These are phyloP conservation scores for Eutolmus rufibarbis DNA, from an alignment of 2,888 invertebrate species.

Conservation along the genomic window DNA sequence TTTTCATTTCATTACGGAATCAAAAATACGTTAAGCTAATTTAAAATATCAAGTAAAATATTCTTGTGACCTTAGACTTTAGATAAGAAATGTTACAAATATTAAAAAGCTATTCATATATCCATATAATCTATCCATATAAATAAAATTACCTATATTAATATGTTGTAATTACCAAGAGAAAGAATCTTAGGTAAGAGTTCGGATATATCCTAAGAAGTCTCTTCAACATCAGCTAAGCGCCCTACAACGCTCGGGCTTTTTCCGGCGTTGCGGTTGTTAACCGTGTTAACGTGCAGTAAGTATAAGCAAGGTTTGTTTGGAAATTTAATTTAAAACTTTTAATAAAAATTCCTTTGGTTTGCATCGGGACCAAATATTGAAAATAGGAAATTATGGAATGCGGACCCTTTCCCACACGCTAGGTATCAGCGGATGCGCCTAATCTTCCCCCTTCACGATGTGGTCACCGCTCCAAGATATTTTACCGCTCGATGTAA, in stretches of 20 bases:
- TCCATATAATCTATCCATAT: too few species aligned
- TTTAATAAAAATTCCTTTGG: conserved; percentile 40
- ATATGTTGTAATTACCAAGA: too few species aligned
- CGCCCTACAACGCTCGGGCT: background rate
- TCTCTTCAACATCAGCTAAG: background rate
- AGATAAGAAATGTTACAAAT: too few species aligned
- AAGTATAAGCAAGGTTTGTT: background rate
- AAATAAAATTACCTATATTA: too few species aligned
- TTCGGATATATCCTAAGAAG: background rate
- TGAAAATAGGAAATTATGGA: conserved; percentile 38
- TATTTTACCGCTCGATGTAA: background rate
- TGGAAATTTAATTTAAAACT: conserved; percentile 26
- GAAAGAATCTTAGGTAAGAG: too few species aligned
- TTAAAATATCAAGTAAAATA: too few species aligned
- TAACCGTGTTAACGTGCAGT: background rate
- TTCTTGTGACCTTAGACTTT: too few species aligned
- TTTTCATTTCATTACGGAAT: too few species aligned
- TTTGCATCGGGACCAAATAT: conserved; percentile 25
- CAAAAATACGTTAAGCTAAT: too few species aligned
- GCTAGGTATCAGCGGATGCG: background rate
- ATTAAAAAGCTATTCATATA: too few species aligned
- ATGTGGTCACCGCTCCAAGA: conserved; percentile 28
- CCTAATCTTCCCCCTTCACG: background rate
- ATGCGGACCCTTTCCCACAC: conserved; percentile 30
- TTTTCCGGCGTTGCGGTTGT: background rate